phyloP scores from a whole-genome alignment of 2,113 vertebrate species.

The Copsychus sechellarum region DNA sequence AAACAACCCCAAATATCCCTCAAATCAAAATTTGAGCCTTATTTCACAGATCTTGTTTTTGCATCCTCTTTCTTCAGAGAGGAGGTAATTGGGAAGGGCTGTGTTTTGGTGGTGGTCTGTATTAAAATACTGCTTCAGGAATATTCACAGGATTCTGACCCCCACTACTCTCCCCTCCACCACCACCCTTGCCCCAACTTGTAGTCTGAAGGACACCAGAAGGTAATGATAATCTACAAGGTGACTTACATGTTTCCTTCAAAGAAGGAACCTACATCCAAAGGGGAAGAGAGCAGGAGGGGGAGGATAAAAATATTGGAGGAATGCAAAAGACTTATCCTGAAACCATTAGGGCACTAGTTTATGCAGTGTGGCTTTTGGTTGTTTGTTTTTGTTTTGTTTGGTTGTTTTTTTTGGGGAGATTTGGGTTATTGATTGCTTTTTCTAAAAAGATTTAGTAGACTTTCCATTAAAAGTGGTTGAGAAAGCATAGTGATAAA shows the following conservation, averaged over 20 bases:
- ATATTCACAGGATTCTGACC: neutral
- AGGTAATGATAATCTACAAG: neutral
- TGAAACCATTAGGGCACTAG: neutral
- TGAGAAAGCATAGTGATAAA: neutral
- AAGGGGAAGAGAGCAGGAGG: neutral
- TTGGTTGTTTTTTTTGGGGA: neutral
- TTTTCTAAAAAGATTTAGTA: neutral
- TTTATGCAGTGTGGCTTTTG: neutral
- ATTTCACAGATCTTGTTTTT: neutral
- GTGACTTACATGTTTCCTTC: neutral
- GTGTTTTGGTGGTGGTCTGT: neutral
- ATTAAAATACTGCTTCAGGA: neutral
- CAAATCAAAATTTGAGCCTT: neutral
- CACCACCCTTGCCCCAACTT: neutral
- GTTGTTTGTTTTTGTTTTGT: neutral
- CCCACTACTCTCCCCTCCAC: accelerated
- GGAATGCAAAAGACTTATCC: neutral
- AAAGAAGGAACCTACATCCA: neutral
- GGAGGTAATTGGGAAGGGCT: neutral
- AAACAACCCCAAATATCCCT: neutral
- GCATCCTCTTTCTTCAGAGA: neutral
- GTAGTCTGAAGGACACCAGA: neutral
- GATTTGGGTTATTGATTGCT: neutral
- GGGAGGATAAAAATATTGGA: neutral
- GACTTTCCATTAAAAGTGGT: neutral